Percentiles rank a stretch among this genome's conserved stretches.
Evolutionary conservation across 2,113 vertebrate species (phyloP).

Genomic region (Nibea albiflora): DNA sequence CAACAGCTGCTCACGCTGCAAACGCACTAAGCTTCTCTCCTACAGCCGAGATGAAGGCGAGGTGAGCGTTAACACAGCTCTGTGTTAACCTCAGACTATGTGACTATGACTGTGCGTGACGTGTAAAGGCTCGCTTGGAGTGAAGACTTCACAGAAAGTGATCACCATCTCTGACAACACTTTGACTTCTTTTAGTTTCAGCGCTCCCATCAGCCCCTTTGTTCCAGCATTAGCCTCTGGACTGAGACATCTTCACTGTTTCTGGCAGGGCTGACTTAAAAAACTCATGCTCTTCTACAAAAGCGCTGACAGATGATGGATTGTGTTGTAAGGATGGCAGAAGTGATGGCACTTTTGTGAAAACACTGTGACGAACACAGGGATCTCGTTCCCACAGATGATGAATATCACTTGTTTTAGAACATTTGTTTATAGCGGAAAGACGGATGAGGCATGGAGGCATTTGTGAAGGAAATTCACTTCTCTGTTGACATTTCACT

Average conservation of each 20-base stretch:
- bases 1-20: constrained; percentile 9
- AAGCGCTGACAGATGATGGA: neutral
- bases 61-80: neutral
- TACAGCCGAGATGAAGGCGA: neutral
- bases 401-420: neutral
- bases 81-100: neutral
- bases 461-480: neutral
- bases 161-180: neutral
- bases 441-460: neutral
- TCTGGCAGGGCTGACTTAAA: no score
- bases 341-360: neutral
- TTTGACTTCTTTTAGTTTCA: no score
- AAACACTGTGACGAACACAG: neutral
- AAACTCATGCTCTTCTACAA: neutral
- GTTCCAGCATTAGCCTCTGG: neutral
- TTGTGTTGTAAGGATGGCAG: neutral
- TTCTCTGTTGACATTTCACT: neutral
- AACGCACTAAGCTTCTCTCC: neutral
- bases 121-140: neutral
- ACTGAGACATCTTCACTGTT: neutral
- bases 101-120: neutral
- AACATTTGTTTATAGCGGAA: neutral
- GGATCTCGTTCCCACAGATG: neutral
- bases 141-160: neutral
- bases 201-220: no score